A percentile compares a stretch with the other conserved stretches of the same genome.
These are phyloP conservation scores for Nipponacmea schrenckii DNA, from an alignment of 2,888 invertebrate species.

Conservation along the genomic window DNA sequence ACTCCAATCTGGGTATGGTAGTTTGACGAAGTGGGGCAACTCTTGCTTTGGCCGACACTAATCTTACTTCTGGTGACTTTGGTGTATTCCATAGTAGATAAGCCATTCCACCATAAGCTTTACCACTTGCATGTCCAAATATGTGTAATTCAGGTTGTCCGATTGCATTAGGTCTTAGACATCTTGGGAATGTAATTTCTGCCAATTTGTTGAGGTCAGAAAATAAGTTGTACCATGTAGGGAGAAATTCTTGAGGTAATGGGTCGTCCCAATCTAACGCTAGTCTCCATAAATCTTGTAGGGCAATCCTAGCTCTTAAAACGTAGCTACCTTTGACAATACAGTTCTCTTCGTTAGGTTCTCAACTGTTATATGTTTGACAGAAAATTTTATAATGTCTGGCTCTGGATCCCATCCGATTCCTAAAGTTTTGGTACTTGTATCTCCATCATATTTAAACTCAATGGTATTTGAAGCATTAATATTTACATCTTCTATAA, in stretches of 20 bases:
- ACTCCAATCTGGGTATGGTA: conserved; percentile 20
- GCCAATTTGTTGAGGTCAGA: conserved; percentile 2
- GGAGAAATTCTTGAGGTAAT: background rate
- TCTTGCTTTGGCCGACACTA: conserved; percentile 17
- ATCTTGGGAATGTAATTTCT: conserved; percentile 13
- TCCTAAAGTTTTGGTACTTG: background rate
- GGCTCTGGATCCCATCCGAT: conserved; percentile 13
- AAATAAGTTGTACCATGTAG: background rate
- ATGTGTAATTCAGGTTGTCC: conserved; percentile 18
- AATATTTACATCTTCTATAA: background rate
- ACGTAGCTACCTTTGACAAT: conserved; percentile 15
- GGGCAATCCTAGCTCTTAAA: conserved; percentile 18
- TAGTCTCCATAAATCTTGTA: conserved; percentile 19
- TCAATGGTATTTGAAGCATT: background rate
- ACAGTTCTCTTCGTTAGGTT: conserved; percentile 16
- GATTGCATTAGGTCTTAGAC: conserved; percentile 12
- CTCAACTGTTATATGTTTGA: conserved; percentile 9
- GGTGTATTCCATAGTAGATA: conserved; percentile 15
- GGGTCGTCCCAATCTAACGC: conserved; percentile 13
- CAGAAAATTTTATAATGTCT: conserved; percentile 13
- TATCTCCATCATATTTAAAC: background rate
- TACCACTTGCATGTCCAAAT: conserved; percentile 20
- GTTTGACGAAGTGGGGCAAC: conserved; percentile 23
- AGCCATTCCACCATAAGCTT: conserved; percentile 15
- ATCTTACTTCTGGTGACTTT: background rate